Evolutionary conservation across 2,797 vertebrate genomes (phyloP), one percentile per base, ranked within the genome.

Genomic region (Xerus rutilus): DNA sequence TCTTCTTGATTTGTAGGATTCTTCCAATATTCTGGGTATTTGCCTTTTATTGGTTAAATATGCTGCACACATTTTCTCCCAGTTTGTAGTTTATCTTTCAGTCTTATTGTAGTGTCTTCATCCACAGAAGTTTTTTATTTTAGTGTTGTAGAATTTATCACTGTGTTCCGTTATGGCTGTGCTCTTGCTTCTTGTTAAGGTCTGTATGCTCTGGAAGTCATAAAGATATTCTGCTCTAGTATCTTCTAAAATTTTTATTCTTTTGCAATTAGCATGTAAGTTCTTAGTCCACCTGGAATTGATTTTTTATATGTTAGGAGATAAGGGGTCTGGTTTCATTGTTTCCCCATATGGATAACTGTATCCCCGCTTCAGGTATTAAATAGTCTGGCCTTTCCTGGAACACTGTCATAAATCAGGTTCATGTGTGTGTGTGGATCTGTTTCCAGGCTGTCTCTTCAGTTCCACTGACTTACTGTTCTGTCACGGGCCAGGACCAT

Each of bases 111-210:
- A 74, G 49, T 94, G 45, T 93, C 74, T 93, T 86, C 73, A 62
- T 88, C 90, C 96, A 81, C 93, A 96, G 83, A 85, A 93, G 95
- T 95, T 97, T 96, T 88, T 91, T 47, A 96, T 96, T 95, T 95
- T 76, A 87, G 57, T 79, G 72, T 77, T 92, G 70, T 93, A 91
- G 54, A 91, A 84, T 93, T 93, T 96, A 81, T 89, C 74, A 74
- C 2, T 87, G 35, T 94, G 21, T 54, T 93, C 62, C 59, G 81
- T 95, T 86, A 82, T 88, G 74, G 73, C 14, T 82, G 4, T 88
- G 57, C 35, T 64, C 93, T 95, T 94, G 70, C 91, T 96, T 94
- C 74, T 89, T 82, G 18, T 88, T 87, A 95, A 92, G 65, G 45
- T 74, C 84, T 95, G 91, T 96, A 59, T 96, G 76, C 65, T 87